Conservation (phyloP, 2,888 invertebrate species). For the Sinhomidia bicolor region DNA sequence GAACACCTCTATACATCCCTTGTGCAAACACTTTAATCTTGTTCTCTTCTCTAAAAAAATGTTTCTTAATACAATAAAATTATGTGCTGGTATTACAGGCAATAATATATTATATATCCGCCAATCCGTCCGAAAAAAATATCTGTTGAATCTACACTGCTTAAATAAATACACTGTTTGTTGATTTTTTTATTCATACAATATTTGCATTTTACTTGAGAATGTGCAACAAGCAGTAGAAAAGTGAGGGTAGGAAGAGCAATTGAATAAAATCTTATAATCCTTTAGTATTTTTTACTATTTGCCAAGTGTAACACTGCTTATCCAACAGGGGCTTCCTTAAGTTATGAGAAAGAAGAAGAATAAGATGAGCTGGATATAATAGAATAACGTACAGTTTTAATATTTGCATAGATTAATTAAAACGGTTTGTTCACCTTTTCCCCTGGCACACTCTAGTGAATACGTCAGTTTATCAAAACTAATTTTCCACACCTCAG, state of each 20-base stretch:
- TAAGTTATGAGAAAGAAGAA: too few relatives aligned
- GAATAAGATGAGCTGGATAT: too few relatives aligned
- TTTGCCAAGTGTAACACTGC: too few relatives aligned
- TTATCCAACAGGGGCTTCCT: too few relatives aligned
- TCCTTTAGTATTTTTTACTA: too few relatives aligned
- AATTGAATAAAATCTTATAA: conserved; percentile 1
- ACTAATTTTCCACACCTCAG: conserved; percentile 17
- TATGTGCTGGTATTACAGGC: too few relatives aligned
- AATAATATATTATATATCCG: too few relatives aligned
- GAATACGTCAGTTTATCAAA: conserved; percentile 11
- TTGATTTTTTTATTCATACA: conserved; percentile 6
- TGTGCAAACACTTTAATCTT: too few relatives aligned
- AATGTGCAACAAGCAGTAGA: conserved; percentile 41
- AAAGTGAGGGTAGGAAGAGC: background rate
- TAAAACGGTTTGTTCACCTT: conserved; percentile 14
- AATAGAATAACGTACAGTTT: too few relatives aligned
- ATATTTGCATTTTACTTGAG: background rate
- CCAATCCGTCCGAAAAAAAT: background rate
- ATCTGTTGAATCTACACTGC: background rate
- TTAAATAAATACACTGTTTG: background rate
- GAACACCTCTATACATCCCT: background rate
- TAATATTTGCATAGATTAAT: conserved; percentile 2
- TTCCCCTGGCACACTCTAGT: background rate
- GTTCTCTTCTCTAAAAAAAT: too few relatives aligned
- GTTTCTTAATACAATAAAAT: too few relatives aligned